Base-by-base conservation (phyloP, 2,113 vertebrate genomes). In the Chauna torquata region DNA sequence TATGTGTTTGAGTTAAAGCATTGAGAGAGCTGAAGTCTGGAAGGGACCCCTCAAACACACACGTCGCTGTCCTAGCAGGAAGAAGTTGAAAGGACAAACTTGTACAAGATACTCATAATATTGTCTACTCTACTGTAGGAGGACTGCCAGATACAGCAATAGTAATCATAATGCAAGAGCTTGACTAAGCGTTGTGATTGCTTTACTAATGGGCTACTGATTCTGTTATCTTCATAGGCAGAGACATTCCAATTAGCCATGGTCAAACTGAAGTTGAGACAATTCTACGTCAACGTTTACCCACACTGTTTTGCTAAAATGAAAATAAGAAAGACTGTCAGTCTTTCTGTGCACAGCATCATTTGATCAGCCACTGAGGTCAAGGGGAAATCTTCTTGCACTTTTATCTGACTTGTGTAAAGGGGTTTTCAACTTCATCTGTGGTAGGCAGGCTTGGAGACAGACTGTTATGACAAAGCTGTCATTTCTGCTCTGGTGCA, bases 171-270 rank as follows among this genome's bases (percentile, higher is more conserved):
- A 44, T 22, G 69, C 30, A 82, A 27, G 34, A 87, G 54, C 34
- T 52, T 57, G 80, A 64, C 36, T 36, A 72, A 44, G 81, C 92
- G 34, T 90, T 0, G 0, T 79, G 74, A 54, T 62, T 92, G 30
- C 57, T 87, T 89, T 85, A 69, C 47, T 91, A 74, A 79, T 75
- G 49, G 78, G 30, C 61, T 76, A n/a, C 59, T 96, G 72, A 91
- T 96, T 95, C 70, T 91, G 28, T 89, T 96, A 82, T 80, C 94
- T 77, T 77, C 68, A 58, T 80, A 94, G 49, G 5, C 86, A 91
- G 91, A 86, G 81, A 85, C 58, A 58, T 91, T 89, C 58, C 71
- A 90, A 85, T 92, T 86, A 94, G 36, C 74, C 42, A 15, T 38
- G 66, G 72, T 75, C 69, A 86, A 76, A 91, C 0, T 65, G 80